Evolutionary conservation across 2,797 vertebrate genomes (phyloP).

Genomic region (Ptychobarbus kaznakovi): DNA sequence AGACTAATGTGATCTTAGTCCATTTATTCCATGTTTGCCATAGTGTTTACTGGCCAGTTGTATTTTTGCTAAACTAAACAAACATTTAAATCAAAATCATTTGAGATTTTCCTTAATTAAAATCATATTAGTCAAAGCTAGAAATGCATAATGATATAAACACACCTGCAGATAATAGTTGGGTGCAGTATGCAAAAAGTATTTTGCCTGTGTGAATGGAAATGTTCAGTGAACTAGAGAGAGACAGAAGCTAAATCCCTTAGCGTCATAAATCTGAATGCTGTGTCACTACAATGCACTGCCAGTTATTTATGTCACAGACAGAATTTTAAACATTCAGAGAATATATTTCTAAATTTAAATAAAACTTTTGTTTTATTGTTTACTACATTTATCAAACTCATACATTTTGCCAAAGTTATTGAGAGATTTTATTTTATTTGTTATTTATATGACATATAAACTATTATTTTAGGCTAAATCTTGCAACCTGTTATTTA

Average conservation of each 20-base stretch:
- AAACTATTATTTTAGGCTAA: neutral
- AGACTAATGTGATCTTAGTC: conserved; percentile 26
- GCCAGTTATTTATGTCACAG: neutral
- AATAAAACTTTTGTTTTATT: neutral
- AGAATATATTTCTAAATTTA: neutral
- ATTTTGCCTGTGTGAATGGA: neutral
- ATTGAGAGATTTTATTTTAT: neutral
- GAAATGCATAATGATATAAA: neutral
- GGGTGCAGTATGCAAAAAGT: neutral
- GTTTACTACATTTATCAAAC: neutral
- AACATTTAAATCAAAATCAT: conserved; percentile 29
- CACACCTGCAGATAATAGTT: conserved; percentile 4
- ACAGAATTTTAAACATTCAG: neutral
- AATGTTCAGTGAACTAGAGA: neutral
- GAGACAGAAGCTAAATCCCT: neutral
- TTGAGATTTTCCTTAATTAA: neutral
- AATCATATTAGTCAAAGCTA: conserved; percentile 7
- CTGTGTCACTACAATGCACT: conserved; percentile 16
- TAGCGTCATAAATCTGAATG: neutral
- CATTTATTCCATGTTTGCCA: conserved; percentile 15
- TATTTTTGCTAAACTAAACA: conserved; percentile 2
- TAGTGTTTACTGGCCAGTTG: conserved; percentile 13
- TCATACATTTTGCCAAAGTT: neutral
- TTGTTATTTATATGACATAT: neutral
- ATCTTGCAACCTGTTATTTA: neutral